phyloP scores from a whole-genome alignment of 2,888 invertebrate genomes.

The Odontocolon sp. region DNA sequence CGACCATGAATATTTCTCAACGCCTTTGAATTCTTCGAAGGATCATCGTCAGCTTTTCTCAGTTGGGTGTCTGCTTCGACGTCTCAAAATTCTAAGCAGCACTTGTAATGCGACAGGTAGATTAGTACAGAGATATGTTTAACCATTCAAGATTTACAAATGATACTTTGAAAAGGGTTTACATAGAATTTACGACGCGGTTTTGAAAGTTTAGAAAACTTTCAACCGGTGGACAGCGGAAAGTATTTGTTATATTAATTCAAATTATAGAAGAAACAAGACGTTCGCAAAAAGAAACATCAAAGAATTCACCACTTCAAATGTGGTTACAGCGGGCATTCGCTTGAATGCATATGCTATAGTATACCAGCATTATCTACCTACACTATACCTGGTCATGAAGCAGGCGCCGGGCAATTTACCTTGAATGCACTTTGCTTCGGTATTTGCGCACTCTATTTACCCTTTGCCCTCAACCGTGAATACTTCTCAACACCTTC shows the following conservation, averaged over 20 bases:
- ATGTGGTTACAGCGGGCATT: too few relatives aligned
- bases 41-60: slow-evolving; percentile 24
- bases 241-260: too few relatives aligned
- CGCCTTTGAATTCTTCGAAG: slow-evolving; percentile 8
- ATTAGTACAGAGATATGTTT: too few relatives aligned
- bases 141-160: too few relatives aligned
- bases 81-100: slow-evolving; percentile 20
- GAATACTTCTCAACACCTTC: slow-evolving; percentile 3
- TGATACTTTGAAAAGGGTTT: too few relatives aligned
- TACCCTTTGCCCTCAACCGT: slow-evolving; percentile 46
- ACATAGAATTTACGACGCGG: too few relatives aligned
- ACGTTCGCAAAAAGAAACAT: too few relatives aligned
- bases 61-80: not conserved
- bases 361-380: not conserved
- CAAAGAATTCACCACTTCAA: too few relatives aligned
- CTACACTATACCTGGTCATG: slow-evolving; percentile 22
- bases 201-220: too few relatives aligned
- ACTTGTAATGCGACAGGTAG: slow-evolving; percentile 2
- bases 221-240: too few relatives aligned
- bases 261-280: too few relatives aligned
- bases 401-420: slow-evolving; percentile 52
- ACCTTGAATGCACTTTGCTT: slow-evolving; percentile 34
- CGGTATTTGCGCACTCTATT: slow-evolving; percentile 37
- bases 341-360: too few relatives aligned
- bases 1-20: not conserved